These are phyloP conservation scores for Amblyjoppa proteus DNA, from an alignment of 2,888 invertebrate species.

Conservation along the genomic window DNA sequence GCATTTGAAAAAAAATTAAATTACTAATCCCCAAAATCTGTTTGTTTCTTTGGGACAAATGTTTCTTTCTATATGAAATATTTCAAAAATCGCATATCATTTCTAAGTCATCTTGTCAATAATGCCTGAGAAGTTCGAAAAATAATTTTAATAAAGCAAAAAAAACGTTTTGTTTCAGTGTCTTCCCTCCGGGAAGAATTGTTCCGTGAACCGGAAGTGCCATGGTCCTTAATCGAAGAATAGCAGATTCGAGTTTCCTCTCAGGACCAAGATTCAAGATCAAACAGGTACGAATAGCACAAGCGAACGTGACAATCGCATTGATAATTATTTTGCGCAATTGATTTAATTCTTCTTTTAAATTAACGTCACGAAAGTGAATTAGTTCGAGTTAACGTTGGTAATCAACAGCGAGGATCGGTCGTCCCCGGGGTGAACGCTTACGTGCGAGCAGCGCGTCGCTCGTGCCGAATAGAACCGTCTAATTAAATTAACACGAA, in stretches of 20 bases:
- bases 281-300: conserved; percentile 67
- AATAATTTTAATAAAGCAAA: not conserved
- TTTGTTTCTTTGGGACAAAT: too few relatives aligned
- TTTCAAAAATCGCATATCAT: too few relatives aligned
- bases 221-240: conserved; percentile 71
- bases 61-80: too few relatives aligned
- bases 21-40: too few relatives aligned
- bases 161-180: conserved; percentile 47
- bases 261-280: conserved; percentile 70
- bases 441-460: not conserved
- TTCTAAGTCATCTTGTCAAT: not conserved
- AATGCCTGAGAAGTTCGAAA: not conserved
- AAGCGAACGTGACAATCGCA: not conserved
- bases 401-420: not conserved
- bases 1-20: too few relatives aligned
- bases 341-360: not conserved
- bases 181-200: conserved; percentile 39
- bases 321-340: not conserved
- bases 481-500: conserved; percentile 9
- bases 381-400: not conserved
- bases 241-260: conserved; percentile 67
- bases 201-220: conserved; percentile 61
- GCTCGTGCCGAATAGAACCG: not conserved
- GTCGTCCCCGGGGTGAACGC: conserved; percentile 16
- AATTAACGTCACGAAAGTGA: not conserved